A percentile compares a stretch with the other conserved stretches of the same genome.
phyloP scores from a whole-genome alignment of 2,888 invertebrate species.

The Hedya salicella region DNA sequence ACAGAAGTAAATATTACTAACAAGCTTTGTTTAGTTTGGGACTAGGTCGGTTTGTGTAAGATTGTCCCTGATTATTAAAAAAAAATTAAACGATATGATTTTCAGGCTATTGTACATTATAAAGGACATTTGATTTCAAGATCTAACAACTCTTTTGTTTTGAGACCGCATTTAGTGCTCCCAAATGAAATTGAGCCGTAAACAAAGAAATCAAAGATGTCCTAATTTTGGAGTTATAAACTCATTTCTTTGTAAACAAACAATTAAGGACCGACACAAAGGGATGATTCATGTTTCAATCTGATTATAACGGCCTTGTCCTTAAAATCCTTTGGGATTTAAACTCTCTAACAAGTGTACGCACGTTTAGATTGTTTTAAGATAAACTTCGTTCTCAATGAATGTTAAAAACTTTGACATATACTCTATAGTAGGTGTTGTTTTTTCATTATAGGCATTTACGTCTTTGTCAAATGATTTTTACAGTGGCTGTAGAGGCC shows the following conservation, averaged over 20 bases:
- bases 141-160: background rate
- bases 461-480: too few species aligned
- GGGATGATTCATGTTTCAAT: slow-evolving; percentile 12
- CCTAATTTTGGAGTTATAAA: slow-evolving; percentile 19
- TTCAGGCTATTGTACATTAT: slow-evolving; percentile 11
- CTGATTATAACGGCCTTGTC: slow-evolving; percentile 11
- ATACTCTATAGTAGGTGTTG: background rate
- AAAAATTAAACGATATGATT: too few species aligned
- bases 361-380: background rate
- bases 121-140: background rate
- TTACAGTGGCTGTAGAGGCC: too few species aligned
- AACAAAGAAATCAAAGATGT: slow-evolving; percentile 34
- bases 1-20: too few species aligned
- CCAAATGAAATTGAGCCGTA: slow-evolving; percentile 8
- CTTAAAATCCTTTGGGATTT: slow-evolving; percentile 3
- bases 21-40: too few species aligned
- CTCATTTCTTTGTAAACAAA: slow-evolving; percentile 12
- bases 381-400: too few species aligned
- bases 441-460: too few species aligned
- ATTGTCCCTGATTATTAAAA: too few species aligned
- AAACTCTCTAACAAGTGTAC: background rate
- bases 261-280: slow-evolving; percentile 1
- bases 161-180: background rate
- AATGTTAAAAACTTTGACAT: background rate
- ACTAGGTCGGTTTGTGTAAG: too few species aligned